phyloP scores from a whole-genome alignment of 1,140 invertebrate species.

The Pseudomyrmex sp. region DNA sequence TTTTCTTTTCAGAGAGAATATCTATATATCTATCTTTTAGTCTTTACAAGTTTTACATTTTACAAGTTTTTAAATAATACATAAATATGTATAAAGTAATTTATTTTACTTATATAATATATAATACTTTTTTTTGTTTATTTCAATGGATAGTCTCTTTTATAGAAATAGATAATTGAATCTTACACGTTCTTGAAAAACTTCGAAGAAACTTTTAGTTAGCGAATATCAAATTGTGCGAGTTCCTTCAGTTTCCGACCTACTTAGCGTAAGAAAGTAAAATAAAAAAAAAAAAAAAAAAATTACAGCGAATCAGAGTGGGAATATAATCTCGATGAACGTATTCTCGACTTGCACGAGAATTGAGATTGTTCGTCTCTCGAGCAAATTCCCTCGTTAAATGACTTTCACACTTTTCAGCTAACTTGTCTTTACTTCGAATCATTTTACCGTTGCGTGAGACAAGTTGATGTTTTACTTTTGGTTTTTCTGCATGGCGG shows the following conservation, averaged over 20 bases:
- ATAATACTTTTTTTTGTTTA: not conserved
- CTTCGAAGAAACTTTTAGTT: not conserved
- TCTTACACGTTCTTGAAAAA: not conserved
- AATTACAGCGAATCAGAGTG: slow-evolving; percentile 27
- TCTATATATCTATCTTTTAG: not conserved
- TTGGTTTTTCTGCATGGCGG: too few species aligned
- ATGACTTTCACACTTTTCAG: not conserved
- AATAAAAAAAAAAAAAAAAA: slow-evolving; percentile 42
- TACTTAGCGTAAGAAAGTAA: slow-evolving; percentile 39
- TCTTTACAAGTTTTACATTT: not conserved
- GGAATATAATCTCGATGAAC: slow-evolving; percentile 25
- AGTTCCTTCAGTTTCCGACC: slow-evolving; percentile 10
- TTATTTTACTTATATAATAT: not conserved
- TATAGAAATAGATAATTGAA: not conserved
- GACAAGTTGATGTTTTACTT: too few species aligned
- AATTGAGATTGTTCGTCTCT: slow-evolving; percentile 1
- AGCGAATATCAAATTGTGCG: not conserved
- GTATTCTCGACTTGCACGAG: slow-evolving; percentile 15
- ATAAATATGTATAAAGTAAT: too few species aligned
- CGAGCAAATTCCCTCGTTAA: slow-evolving; percentile 4
- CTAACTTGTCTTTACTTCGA: not conserved
- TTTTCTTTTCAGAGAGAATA: not conserved
- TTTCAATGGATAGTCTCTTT: not conserved
- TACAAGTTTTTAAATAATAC: too few species aligned
- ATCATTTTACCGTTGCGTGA: too few species aligned